These are phyloP conservation scores for Lasioglossum figueresi DNA, from an alignment of 2,888 invertebrate genomes.

Conservation along the genomic window DNA sequence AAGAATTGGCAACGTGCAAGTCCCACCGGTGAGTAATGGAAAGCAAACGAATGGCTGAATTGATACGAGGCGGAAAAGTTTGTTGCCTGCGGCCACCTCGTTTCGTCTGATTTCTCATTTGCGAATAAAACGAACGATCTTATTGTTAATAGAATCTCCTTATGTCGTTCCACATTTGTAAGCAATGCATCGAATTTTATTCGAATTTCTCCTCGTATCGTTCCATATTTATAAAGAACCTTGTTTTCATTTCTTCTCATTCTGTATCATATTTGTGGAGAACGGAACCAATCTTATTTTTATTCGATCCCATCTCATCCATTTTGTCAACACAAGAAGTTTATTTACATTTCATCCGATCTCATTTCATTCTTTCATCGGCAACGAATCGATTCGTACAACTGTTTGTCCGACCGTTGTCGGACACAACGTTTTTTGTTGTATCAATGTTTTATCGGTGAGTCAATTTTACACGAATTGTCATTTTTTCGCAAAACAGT, in stretches of 20 bases:
- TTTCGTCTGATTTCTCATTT: not conserved
- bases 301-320: not conserved
- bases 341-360: not conserved
- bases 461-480: not conserved
- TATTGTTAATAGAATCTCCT: not conserved
- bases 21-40: constrained; percentile 22
- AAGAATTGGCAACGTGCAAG: constrained; percentile 5
- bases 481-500: no score
- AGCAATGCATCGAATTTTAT: not conserved
- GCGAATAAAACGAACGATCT: not conserved
- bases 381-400: not conserved
- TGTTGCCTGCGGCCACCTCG: not conserved
- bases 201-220: not conserved
- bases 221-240: not conserved
- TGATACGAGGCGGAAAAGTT: constrained; percentile 12
- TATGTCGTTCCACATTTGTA: not conserved
- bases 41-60: constrained; percentile 42
- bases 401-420: not conserved
- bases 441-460: not conserved
- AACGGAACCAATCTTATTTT: not conserved
- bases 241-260: not conserved
- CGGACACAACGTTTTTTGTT: no score
- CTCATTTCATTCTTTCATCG: not conserved
- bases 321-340: not conserved
- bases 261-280: not conserved